Evolutionary conservation across 2,888 invertebrate species (phyloP).

Genomic region (Syritta pipiens): DNA sequence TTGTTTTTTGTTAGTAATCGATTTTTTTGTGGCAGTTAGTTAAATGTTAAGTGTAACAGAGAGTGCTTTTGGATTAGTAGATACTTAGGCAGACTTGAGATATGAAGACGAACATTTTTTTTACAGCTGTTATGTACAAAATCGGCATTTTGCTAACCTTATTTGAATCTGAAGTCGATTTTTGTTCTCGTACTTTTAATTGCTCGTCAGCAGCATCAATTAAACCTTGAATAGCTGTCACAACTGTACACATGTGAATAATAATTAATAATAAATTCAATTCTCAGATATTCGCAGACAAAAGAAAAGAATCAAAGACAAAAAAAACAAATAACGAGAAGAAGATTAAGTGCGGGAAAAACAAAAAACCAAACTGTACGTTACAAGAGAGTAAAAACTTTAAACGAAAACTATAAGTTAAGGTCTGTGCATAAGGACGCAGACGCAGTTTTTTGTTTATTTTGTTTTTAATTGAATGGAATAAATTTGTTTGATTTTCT

Average conservation of each 20-base stretch:
- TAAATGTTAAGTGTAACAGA: constrained; percentile 28
- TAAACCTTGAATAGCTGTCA: constrained; percentile 80
- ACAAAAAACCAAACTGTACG: constrained; percentile 53
- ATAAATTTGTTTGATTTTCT: neutral
- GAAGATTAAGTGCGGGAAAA: constrained; percentile 34
- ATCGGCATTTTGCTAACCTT: constrained; percentile 76
- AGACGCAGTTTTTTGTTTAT: constrained; percentile 17
- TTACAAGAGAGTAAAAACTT: constrained; percentile 52
- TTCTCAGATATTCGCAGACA: constrained; percentile 26
- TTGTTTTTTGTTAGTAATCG: constrained; percentile 25
- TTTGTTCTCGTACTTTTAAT: constrained; percentile 78
- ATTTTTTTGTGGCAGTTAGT: constrained; percentile 14
- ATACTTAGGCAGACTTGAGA: constrained; percentile 20
- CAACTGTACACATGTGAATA: constrained; percentile 74
- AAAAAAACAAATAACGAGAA: constrained; percentile 3
- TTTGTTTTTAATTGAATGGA: constrained; percentile 31
- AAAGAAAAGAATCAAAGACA: constrained; percentile 9
- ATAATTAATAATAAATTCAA: constrained; percentile 46
- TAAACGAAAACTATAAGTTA: constrained; percentile 31
- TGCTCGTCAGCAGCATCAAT: constrained; percentile 80
- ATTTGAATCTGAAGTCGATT: constrained; percentile 76
- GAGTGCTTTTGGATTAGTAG: constrained; percentile 43
- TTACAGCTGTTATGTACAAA: constrained; percentile 44
- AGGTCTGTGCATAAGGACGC: constrained; percentile 38
- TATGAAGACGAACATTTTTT: constrained; percentile 26